Conservation (phyloP, 2,113 vertebrate genomes). For the Menura novaehollandiae region DNA sequence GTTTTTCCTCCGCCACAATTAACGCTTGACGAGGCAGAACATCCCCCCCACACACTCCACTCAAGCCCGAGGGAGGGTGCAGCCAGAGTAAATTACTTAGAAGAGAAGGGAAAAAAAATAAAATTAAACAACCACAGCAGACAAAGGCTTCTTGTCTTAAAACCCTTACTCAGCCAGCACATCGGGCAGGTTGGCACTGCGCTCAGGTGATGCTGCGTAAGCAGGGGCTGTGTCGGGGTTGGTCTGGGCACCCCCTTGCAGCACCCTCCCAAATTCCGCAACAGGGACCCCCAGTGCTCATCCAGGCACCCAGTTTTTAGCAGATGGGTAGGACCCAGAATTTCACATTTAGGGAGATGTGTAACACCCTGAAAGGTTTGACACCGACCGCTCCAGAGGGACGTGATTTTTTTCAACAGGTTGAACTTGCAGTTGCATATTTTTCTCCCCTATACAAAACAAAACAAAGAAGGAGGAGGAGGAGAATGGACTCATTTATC, state of each 20-base stretch:
- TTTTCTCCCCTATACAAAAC: not conserved
- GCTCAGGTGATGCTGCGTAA: not conserved
- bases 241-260: accelerated
- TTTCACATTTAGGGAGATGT: not conserved
- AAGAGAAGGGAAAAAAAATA: not conserved
- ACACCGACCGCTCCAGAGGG: not conserved
- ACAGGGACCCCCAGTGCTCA: not conserved
- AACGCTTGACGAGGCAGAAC: not conserved
- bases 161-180: not conserved
- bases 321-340: not conserved
- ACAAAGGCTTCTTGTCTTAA: constrained; percentile 29
- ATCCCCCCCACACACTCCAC: not conserved
- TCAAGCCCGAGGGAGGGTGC: accelerated
- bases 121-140: not conserved
- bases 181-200: accelerated
- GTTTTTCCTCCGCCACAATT: constrained; percentile 51
- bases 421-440: not conserved
- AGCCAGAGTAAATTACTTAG: not conserved
- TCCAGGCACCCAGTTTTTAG: not conserved
- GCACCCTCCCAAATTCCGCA: not conserved
- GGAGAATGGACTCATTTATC: not conserved
- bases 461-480: not conserved
- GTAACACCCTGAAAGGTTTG: accelerated
- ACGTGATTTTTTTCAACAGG: not conserved
- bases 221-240: not conserved